These are phyloP conservation scores for Pandemis heparana DNA, from an alignment of 2,888 invertebrate genomes.

Conservation along the genomic window DNA sequence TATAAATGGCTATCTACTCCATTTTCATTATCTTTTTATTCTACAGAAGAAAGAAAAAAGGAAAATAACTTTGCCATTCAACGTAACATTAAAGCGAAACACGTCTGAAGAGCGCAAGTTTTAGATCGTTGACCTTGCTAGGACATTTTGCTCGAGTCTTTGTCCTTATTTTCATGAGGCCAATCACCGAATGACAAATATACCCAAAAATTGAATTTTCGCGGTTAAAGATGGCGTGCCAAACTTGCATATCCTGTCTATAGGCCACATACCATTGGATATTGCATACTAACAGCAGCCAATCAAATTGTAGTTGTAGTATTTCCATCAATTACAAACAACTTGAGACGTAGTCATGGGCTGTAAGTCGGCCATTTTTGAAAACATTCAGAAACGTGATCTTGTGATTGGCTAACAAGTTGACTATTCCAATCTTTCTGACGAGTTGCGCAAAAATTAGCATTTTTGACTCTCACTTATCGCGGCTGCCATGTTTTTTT, in stretches of 20 bases:
- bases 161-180: slow-evolving; percentile 38
- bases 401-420: slow-evolving; percentile 69
- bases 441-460: slow-evolving; percentile 82
- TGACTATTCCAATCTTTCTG: slow-evolving; percentile 75
- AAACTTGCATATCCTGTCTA: slow-evolving; percentile 56
- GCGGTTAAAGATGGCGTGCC: slow-evolving; percentile 62
- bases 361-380: slow-evolving; percentile 70
- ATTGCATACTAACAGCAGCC: slow-evolving; percentile 49
- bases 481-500: slow-evolving; percentile 91
- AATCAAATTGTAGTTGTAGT: slow-evolving; percentile 52
- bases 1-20: too few species aligned
- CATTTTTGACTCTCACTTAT: slow-evolving; percentile 72
- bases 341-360: slow-evolving; percentile 59
- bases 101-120: slow-evolving; percentile 5
- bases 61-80: too few species aligned
- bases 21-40: too few species aligned
- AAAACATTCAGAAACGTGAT: slow-evolving; percentile 66
- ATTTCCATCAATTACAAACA: slow-evolving; percentile 68
- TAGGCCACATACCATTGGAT: slow-evolving; percentile 59
- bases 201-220: slow-evolving; percentile 52
- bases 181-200: slow-evolving; percentile 32
- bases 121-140: slow-evolving; percentile 34
- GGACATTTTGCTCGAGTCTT: slow-evolving; percentile 33
- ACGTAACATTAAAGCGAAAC: not conserved
- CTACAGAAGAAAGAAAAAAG: too few species aligned